phyloP scores from a whole-genome alignment of 2,113 vertebrate genomes.

The Elachura formosa region DNA sequence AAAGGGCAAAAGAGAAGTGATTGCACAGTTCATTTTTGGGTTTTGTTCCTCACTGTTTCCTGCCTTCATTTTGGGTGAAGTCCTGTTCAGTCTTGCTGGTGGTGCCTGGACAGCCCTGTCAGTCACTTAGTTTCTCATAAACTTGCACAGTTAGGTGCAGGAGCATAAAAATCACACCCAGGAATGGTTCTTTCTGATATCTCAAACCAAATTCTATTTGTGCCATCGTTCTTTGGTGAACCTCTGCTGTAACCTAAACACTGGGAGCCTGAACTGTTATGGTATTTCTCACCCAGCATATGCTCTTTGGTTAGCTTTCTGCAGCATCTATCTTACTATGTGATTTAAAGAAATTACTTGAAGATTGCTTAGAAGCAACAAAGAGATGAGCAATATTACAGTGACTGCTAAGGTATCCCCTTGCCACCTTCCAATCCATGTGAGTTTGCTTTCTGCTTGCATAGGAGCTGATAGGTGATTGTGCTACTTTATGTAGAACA shows the following conservation, averaged over 20 bases:
- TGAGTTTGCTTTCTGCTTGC: not conserved
- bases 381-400: not conserved
- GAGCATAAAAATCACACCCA: not conserved
- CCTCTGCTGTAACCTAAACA: not conserved
- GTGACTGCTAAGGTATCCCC: not conserved
- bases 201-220: not conserved
- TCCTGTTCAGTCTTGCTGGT: not conserved
- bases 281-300: not conserved
- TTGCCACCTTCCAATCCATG: not conserved
- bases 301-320: not conserved
- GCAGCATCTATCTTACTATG: not conserved
- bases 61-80: not conserved
- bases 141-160: not conserved
- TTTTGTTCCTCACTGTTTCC: not conserved
- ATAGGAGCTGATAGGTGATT: not conserved
- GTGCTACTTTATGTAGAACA: not conserved
- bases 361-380: not conserved
- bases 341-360: not conserved
- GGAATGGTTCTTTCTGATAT: not conserved
- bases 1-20: not conserved
- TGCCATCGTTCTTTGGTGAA: not conserved
- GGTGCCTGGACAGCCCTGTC: rapidly evolving
- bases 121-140: rapidly evolving
- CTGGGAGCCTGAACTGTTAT: not conserved
- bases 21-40: not conserved